Evolutionary conservation across 53 echinoderm and acorn worm species (phyloP), one percentile per base, ranked within the genome.

Genomic region (Paracentrotus lividus): DNA sequence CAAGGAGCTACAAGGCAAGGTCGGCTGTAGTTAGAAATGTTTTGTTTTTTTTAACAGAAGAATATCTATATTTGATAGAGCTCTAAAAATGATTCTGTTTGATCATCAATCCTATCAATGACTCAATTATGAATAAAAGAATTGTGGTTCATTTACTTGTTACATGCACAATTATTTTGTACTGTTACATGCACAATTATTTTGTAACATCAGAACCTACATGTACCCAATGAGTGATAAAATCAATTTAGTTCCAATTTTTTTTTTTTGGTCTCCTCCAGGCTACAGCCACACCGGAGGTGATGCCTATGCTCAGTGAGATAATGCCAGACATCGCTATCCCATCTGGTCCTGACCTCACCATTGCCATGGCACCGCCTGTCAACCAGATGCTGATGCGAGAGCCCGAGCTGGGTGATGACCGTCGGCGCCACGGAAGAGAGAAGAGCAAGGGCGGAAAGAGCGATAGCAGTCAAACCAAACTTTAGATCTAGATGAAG

Each of bases 291-390:
- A 95, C 99, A 27, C 96, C 99, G 13, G 97, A 96, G 53, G 97
- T 96, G 31, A 94, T 97, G 16, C 99, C 99, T 52, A 99, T 99
- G 97, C 96, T 97, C 44, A 99, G 97, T 51, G 99, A 99, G 81
- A 97, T 98, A 90, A 99, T 99, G 99, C 99, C 99, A 45, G 99
- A 99, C 93, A 99, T 99, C 54, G 99, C 99, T 44, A 99, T 99
- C 52, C 97, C 99, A 81, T 97, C 99, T 51, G 97, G 97, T 33
- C 99, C 99, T 16, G 99, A 99, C 68, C 94, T 99, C 60, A 99
- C 99, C 94, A 99, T 99, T 85, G 99, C 99, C 84, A 99, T 96
- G 49, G 99, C 99, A 5, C 99, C 97, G 20, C 96, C 97, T n/a
- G 95, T 99, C 97, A 97, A 97, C 95, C 97, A 96, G 96, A 99